A percentile compares a stretch with the other conserved stretches of the same genome.
Evolutionary conservation across 1,140 invertebrate genomes (phyloP).

Genomic region (Octopus bimaculoides): DNA sequence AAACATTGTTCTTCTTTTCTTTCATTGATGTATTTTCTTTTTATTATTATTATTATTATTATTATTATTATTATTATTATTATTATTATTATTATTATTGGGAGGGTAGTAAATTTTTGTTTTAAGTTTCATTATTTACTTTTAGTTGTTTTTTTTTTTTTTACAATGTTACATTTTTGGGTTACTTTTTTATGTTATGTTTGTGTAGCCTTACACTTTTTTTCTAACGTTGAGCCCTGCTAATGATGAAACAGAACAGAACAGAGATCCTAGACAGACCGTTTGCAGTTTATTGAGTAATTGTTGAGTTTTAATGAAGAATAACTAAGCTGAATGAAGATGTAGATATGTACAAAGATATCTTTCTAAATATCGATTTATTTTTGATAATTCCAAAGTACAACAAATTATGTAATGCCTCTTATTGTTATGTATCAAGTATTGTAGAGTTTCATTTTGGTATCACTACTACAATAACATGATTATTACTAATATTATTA

Average conservation of each 20-base stretch:
- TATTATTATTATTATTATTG: too few relatives aligned
- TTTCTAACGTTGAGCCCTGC: neutral
- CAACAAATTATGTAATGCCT: neutral
- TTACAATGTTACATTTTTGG: neutral
- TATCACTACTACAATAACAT: too few relatives aligned
- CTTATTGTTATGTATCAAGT: neutral
- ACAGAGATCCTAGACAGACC: neutral
- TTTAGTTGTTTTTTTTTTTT: neutral
- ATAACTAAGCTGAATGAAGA: neutral
- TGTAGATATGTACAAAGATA: conserved; percentile 8
- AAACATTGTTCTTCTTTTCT: conserved; percentile 1
- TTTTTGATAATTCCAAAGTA: conserved; percentile 5
- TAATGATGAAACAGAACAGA: neutral
- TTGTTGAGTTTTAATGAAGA: neutral
- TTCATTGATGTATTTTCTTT: neutral
- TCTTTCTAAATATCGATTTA: neutral
- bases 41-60: neutral
- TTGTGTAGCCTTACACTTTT: neutral
- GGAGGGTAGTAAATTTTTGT: too few relatives aligned
- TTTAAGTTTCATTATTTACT: neutral
- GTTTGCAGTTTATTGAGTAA: conserved; percentile 2
- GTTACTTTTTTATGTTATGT: neutral
- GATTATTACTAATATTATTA: too few relatives aligned
- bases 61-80: too few relatives aligned
- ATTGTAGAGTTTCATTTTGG: too few relatives aligned